Evolutionary conservation across 2,888 invertebrate genomes (phyloP).

Genomic region (Bimastos eiseni): DNA sequence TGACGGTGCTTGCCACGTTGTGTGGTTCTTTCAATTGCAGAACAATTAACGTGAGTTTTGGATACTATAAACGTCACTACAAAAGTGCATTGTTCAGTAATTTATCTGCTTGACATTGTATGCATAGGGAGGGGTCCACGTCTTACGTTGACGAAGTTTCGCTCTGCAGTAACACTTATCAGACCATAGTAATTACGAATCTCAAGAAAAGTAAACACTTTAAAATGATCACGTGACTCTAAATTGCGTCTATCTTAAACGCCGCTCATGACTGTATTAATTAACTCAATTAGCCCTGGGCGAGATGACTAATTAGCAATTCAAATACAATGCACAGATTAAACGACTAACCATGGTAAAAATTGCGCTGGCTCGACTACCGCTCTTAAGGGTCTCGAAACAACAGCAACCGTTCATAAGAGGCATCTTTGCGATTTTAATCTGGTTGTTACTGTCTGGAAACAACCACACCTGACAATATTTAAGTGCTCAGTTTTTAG

Average conservation of each 20-base stretch:
- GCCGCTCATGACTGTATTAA: neutral
- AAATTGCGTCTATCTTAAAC: neutral
- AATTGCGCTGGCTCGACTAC: conserved; percentile 41
- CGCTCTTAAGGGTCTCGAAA: conserved; percentile 40
- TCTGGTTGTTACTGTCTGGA: neutral
- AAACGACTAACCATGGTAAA: conserved; percentile 40
- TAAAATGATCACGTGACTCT: neutral
- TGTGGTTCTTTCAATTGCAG: too few species aligned
- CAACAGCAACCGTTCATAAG: conserved; percentile 42
- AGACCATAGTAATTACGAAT: neutral
- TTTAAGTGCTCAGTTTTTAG: neutral
- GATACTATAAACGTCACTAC: too few species aligned
- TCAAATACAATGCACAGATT: neutral
- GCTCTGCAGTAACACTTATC: neutral
- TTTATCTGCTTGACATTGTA: neutral
- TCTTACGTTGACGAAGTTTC: neutral
- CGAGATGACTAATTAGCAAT: neutral
- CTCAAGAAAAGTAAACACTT: conserved; percentile 14
- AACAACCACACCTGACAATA: neutral
- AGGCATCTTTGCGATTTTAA: conserved; percentile 37
- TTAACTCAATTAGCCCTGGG: neutral
- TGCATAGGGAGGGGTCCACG: neutral
- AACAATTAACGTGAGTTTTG: too few species aligned
- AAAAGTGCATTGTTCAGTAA: too few species aligned
- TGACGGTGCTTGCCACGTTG: too few species aligned